Conservation (phyloP, 2,113 vertebrate species). For the Ptilonorhynchus violaceus region DNA sequence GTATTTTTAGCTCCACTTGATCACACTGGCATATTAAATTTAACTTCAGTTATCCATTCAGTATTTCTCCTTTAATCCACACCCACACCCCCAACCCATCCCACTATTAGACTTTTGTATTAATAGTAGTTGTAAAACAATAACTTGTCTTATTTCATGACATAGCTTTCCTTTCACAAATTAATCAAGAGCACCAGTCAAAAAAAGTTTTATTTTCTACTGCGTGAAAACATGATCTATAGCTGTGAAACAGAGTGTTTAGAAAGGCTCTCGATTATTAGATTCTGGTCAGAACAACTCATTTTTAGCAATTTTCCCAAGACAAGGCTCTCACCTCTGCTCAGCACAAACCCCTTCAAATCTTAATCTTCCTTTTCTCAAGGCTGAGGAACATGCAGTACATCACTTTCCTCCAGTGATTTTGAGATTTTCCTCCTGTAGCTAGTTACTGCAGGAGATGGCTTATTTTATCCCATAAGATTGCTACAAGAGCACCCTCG, state of each 20-base stretch:
- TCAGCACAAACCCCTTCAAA: not conserved
- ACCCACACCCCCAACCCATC: not conserved
- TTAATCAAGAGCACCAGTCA: not conserved
- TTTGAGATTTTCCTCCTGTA: not conserved
- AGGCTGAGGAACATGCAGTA: not conserved
- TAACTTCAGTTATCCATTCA: not conserved
- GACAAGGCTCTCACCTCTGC: not conserved
- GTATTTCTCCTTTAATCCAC: not conserved
- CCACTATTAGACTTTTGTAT: not conserved
- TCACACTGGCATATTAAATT: not conserved
- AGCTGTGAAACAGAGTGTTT: not conserved
- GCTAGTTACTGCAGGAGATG: not conserved
- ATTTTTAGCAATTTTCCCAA: not conserved
- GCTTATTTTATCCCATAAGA: not conserved
- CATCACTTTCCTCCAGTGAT: not conserved
- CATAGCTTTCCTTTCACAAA: not conserved
- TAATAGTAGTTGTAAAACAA: not conserved
- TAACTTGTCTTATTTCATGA: not conserved
- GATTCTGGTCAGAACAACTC: not conserved
- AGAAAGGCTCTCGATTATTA: not conserved
- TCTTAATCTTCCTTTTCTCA: not conserved
- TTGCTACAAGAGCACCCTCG: not conserved
- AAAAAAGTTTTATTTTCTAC: not conserved
- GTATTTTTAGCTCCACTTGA: not conserved
- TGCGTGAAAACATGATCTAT: not conserved